A percentile compares a stretch with the other conserved stretches of the same genome.
phyloP scores from a whole-genome alignment of 2,888 invertebrate species.

The Archips xylosteana region DNA sequence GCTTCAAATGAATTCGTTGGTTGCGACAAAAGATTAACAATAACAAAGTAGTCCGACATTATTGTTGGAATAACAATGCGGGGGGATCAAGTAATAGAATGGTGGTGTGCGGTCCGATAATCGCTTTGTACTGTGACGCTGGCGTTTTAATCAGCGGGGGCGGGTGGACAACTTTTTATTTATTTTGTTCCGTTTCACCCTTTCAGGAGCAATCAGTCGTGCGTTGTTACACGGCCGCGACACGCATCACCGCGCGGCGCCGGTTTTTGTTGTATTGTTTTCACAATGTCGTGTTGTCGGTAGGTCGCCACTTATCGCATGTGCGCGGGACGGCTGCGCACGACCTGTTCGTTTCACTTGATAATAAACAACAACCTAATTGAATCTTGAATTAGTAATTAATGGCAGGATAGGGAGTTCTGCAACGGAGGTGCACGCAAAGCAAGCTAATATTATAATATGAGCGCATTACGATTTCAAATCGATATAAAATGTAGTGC shows the following conservation, averaged over 20 bases:
- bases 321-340: constrained; percentile 8
- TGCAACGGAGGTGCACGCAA: no score
- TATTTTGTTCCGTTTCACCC: constrained; percentile 67
- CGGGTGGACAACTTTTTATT: constrained; percentile 52
- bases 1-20: constrained; percentile 44
- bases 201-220: constrained; percentile 77
- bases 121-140: constrained; percentile 74
- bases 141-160: constrained; percentile 74
- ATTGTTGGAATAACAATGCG: constrained; percentile 49
- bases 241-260: constrained; percentile 62
- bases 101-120: constrained; percentile 72
- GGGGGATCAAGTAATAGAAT: constrained; percentile 62
- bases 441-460: no score
- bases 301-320: constrained; percentile 19
- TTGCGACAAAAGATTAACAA: constrained; percentile 57
- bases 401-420: no score
- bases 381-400: no score
- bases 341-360: neutral
- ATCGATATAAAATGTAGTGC: no score
- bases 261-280: constrained; percentile 43
- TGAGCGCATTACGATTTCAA: no score
- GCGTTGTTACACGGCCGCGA: constrained; percentile 69
- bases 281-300: constrained; percentile 56
- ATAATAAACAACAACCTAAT: no score
- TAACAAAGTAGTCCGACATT: constrained; percentile 61